Base-by-base conservation (phyloP, 2,888 invertebrate species). In the Falcaria lacertinaria region DNA sequence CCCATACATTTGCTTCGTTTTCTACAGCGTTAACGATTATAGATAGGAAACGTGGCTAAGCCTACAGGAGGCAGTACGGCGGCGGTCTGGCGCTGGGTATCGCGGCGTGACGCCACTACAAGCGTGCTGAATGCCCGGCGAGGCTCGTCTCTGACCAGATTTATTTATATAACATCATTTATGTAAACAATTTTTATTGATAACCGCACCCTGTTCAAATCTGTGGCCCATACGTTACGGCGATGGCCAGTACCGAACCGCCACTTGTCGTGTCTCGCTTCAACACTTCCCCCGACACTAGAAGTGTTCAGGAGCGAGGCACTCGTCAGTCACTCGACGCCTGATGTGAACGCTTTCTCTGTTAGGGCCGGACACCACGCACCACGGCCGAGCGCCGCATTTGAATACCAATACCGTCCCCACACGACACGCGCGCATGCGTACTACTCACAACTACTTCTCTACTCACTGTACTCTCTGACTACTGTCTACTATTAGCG, bases 381-480 rank as follows among this genome's bases (percentile, higher is more conserved):
- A 83, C 82, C 70, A 77, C 64, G 81, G 82, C 85, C 87, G 86
- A 88, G 83, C 85, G 87, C 87, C 89, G 91, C 92, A 92, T 92
- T 92, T 92, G 92, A 92, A 92, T 92, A 92, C 92, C 92, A 92
- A 92, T 92, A 91, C 91, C 89, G 78, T 80, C 77, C 75, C 80
- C 74, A 88, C 89, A 86, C 82, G 75, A 88, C 87, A 88, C 87
- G 85, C 86, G 89, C 87, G 88, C 89, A 88, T 88, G 88, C 79
- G 79, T 74, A 80, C 77, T 72, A 86, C 86, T 85, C 87, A 88
- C 86, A 80, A 83, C 78, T 83, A 80, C 80, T 85, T 83, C 75
- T 82, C 73, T 82, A 89, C 88, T 87, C 85, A 86, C 85, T 81
- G 60, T 81, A 85, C 85, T 85, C 60, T 83, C 76, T 78, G 69